Base-by-base conservation (phyloP, 2,888 invertebrate genomes). In the Leucophora obtusa region DNA sequence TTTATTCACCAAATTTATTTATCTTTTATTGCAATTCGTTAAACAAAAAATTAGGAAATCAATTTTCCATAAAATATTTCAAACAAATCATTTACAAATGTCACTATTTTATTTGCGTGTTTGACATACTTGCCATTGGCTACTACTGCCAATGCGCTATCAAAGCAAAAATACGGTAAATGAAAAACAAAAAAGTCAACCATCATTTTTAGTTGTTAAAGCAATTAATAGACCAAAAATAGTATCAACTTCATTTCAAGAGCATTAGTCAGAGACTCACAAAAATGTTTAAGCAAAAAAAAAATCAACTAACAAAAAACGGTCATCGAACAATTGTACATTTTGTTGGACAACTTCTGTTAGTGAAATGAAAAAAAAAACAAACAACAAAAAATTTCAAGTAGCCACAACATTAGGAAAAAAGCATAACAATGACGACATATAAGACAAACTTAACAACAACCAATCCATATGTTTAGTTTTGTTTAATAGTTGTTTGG, bases 201-300 rank as follows among this genome's bases (percentile, higher is more conserved):
- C 72, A 65, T 76, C 69, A 69, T 59, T 73, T 63, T 70, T 79
- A 38, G 51, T 79, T 68, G 80, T 73, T 66, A 59, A 70, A 81
- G 73, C 81, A 81, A 81, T 81, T 81, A 81, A 81, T 82, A 82
- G 83, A 82, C 82, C 80, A 70, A 81, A 79, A 83, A 83, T 77
- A 81, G 83, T 82, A 77, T 82, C 79, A 72, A 73, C 60, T 58
- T 70, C 60, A 73, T 70, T 72, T 82, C 79, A 74, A 81, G 73
- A 78, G 78, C 73, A 81, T 81, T 78, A 81, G 65, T 77, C 81
- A 81, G 73, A 70, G 47, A 66, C 28, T 17, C 33, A 58, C 47
- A 24, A 65, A 65, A 51, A 59, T 43, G 28, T 2, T 51, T 28
- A 54, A 47, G 10, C 6, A n/a, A 10, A 68, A 35, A 15, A n/a